Percentiles rank a stretch among this genome's conserved stretches.
Evolutionary conservation across 2,797 vertebrate genomes (phyloP).

Genomic region (Synaphobranchus kaupii): DNA sequence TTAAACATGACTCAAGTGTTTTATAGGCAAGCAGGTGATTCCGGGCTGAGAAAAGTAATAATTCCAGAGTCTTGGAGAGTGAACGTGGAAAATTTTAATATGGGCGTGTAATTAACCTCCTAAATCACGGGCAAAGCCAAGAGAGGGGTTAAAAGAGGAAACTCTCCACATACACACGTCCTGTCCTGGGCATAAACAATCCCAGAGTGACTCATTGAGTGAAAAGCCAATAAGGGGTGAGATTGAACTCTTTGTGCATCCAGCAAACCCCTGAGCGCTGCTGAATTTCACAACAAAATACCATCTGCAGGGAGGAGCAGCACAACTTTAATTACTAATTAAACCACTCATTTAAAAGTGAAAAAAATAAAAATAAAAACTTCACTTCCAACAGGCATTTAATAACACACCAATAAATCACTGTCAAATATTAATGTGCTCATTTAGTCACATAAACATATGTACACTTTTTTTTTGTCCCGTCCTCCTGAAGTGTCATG

Average conservation of each 20-base stretch:
- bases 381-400: neutral
- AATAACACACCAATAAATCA: conserved; percentile 26
- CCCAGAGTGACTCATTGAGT: neutral
- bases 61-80: neutral
- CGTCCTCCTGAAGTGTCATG: too few relatives aligned
- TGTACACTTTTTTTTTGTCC: too few relatives aligned
- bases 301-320: conserved; percentile 28
- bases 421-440: neutral
- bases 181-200: conserved; percentile 4
- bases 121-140: neutral
- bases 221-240: neutral
- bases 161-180: neutral
- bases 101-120: neutral
- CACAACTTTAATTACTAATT: conserved; percentile 15
- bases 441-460: neutral
- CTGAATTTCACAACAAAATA: conserved; percentile 27
- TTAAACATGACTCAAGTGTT: neutral
- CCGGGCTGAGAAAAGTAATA: neutral
- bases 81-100: neutral
- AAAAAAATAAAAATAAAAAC: conserved; percentile 12
- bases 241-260: neutral
- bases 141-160: conserved; percentile 4
- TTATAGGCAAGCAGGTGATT: neutral
- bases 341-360: conserved; percentile 14
- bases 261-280: conserved; percentile 3